Base-by-base conservation (phyloP, 2,113 vertebrate genomes). In the Clarias macrocephalus region DNA sequence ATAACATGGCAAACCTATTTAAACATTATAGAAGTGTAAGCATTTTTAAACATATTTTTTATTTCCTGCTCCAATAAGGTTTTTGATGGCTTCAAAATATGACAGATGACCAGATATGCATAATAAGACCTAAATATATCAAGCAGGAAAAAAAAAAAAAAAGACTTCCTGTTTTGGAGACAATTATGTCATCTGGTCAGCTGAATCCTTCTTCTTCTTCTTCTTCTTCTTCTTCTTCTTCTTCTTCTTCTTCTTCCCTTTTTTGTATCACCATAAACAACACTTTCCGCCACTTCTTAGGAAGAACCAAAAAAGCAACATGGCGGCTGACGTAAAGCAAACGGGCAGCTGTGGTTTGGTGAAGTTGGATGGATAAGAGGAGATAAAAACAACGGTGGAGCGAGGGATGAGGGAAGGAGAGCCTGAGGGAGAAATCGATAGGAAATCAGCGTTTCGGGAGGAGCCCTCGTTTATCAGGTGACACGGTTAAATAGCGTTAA, bases 381-480 rank as follows among this genome's bases (percentile, higher is more conserved):
- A 96, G 96, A 93, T 97, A 96, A 97, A 96, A 97, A 96, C 94
- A 95, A 95, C 92, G 93, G 91, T 93, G 85, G 92, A 95, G 91
- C 96, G 97, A 97, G 95, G 95, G 94, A 93, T 92, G 93, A 95
- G 94, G 95, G 95, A 95, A 95, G 95, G 95, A 93, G 94, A 94
- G 86, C 95, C 95, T 95, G 91, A 95, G 89, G 93, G 92, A 96
- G 95, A 98, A 99, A 99, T 99, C 98, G 93, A 99, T 99, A 97
- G 88, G 95, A 97, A 97, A 99, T 99, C 97, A 98, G 98, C 92
- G 94, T 96, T 97, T 96, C 93, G 95, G 96, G 96, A 96, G 96
- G 96, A 95, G 93, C 91, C 87, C 94, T 97, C 96, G 96, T 99
- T 98, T 97, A 97, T 99, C 98, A 99, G 97, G 96, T 97, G 96